These are phyloP conservation scores for Rhombomys opimus DNA, from an alignment of 2,113 vertebrate species.

Conservation along the genomic window DNA sequence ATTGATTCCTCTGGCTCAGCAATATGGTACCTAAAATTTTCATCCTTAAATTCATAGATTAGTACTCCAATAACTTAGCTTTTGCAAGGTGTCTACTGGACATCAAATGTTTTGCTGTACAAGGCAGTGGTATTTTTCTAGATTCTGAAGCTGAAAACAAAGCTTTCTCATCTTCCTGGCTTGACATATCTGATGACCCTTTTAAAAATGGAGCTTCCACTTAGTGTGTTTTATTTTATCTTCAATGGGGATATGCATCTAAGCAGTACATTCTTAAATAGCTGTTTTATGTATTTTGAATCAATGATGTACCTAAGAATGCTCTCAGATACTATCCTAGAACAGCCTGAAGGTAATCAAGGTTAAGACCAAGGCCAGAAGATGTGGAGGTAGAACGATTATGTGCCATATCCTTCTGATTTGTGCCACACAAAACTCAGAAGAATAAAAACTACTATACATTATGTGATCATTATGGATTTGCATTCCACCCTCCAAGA, in stretches of 20 bases:
- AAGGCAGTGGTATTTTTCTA: constrained; percentile 71
- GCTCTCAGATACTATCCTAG: constrained; percentile 78
- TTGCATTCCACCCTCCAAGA: background rate
- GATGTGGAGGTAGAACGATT: constrained; percentile 27
- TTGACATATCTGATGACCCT: constrained; percentile 65
- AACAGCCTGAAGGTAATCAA: constrained; percentile 85
- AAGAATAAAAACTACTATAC: background rate
- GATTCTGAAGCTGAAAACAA: constrained; percentile 65
- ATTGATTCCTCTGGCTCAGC: constrained; percentile 79
- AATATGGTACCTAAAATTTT: constrained; percentile 76
- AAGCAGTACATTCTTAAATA: constrained; percentile 88
- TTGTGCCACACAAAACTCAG: background rate
- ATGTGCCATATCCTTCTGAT: background rate
- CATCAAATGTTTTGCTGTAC: constrained; percentile 57
- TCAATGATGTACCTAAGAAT: constrained; percentile 86
- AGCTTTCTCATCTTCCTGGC: constrained; percentile 70
- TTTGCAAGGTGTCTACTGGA: constrained; percentile 66
- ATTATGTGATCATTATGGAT: background rate
- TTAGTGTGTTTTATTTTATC: constrained; percentile 79
- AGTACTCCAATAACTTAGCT: constrained; percentile 70
- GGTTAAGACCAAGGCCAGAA: constrained; percentile 63
- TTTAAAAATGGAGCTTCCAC: constrained; percentile 79
- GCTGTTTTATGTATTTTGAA: constrained; percentile 86
- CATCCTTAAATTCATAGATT: constrained; percentile 72
- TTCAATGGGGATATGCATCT: constrained; percentile 81